Evolutionary conservation across 1,140 invertebrate genomes (phyloP), one percentile per base, ranked within the genome.

Genomic region (Atta cephalotes): DNA sequence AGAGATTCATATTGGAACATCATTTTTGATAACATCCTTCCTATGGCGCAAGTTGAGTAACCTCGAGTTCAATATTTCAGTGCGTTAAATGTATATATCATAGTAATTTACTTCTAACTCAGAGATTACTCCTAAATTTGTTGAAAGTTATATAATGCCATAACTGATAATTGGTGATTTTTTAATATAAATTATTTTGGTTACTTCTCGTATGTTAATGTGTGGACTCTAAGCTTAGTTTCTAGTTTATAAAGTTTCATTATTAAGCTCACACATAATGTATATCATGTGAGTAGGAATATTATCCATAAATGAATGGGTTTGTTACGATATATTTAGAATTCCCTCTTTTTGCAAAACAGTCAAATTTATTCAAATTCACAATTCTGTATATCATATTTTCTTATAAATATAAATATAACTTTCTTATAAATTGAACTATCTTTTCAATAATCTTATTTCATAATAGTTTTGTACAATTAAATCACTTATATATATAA

Each of bases 11-110:
- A 84, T 62, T 74, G 80, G 39, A 28, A 84, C 45, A 84, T 84
- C 70, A 65, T 80, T 86, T 79, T 86, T 86, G 25, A 86, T 86
- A 86, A 86, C 35, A 35, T 81, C 80, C 45, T 80, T 86, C 51
- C 25, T 39, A 74, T 76, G 35, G 28, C 21, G 68, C 80, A 74
- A 35, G 16, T 16, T 49, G 5, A 49, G 49, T 16, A 71, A 81
- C 18, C 56, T 84, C 25, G 53, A 49, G 28, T 81, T 35, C n/a
- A 71, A 70, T 71, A 51, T 58, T 71, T 81, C 2, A 58, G 4
- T 45, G 16, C 16, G 12, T 81, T 28, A 28, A 81, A n/a, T 21
- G 25, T 81, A 31, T 58, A 71, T 68, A 53, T 70, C 16, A 39
- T 58, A 58, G 3, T 71, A 81, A 25, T 56, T 81, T 81, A 71